Evolutionary conservation across 2,113 vertebrate species (phyloP).

Genomic region (Coptodon bakossiorum): DNA sequence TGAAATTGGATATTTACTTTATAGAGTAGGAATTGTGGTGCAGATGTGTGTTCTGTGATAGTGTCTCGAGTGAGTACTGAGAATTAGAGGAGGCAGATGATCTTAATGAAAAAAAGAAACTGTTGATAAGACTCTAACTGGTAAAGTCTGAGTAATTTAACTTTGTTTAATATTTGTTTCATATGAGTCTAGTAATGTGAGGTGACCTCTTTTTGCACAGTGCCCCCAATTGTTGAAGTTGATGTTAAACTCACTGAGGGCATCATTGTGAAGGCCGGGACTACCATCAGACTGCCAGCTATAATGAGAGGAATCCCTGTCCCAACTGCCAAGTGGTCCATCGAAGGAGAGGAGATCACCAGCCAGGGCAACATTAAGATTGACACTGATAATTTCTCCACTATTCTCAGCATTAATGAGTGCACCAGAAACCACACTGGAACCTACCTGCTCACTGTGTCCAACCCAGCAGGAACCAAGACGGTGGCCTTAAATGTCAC

Average conservation of each 20-base stretch:
- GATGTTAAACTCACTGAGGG: slow-evolving; percentile 95
- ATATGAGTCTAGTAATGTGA: neutral
- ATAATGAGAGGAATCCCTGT: slow-evolving; percentile 93
- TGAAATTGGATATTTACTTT: neutral
- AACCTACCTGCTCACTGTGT: slow-evolving; percentile 90
- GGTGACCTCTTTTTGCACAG: slow-evolving; percentile 56
- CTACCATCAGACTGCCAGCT: slow-evolving; percentile 89
- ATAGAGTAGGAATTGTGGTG: neutral
- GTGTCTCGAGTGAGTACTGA: neutral
- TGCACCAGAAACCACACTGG: slow-evolving; percentile 90
- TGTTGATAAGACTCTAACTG: neutral
- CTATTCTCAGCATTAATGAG: slow-evolving; percentile 88
- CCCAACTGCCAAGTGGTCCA: slow-evolving; percentile 88
- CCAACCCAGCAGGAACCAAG: slow-evolving; percentile 92
- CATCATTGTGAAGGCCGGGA: slow-evolving; percentile 95
- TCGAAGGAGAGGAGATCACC: slow-evolving; percentile 84
- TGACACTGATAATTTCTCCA: slow-evolving; percentile 89
- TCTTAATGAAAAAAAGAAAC: neutral
- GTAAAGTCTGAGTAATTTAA: neutral
- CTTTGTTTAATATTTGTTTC: neutral
- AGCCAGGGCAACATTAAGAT: slow-evolving; percentile 84
- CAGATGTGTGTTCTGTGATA: neutral
- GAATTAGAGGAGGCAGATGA: neutral
- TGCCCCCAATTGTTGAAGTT: slow-evolving; percentile 87
- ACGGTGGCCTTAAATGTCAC: slow-evolving; percentile 85